Percentiles rank a stretch among this genome's conserved stretches.
phyloP scores from a whole-genome alignment of 1,140 invertebrate genomes.

The Drosophila novamexicana region DNA sequence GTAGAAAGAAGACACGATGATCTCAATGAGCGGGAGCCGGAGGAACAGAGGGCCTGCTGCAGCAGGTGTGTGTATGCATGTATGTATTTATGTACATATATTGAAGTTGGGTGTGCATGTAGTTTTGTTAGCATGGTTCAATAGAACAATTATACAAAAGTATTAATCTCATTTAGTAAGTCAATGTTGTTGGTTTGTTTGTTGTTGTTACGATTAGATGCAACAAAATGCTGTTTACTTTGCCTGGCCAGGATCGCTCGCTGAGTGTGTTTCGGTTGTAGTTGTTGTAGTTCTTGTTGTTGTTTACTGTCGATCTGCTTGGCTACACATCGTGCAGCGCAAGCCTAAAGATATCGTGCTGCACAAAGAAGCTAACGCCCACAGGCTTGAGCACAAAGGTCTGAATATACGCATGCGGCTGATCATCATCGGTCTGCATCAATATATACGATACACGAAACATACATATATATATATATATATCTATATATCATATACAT shows the following conservation, averaged over 20 bases:
- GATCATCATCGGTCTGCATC: slow-evolving; percentile 93
- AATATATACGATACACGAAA: slow-evolving; percentile 15
- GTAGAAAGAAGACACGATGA: background rate
- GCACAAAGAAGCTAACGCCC: slow-evolving; percentile 93
- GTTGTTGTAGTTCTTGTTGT: slow-evolving; percentile 3
- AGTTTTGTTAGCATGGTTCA: slow-evolving; percentile 32
- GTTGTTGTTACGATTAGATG: slow-evolving; percentile 1
- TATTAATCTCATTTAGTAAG: slow-evolving; percentile 27
- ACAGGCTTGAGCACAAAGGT: slow-evolving; percentile 95
- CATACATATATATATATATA: slow-evolving; percentile 27
- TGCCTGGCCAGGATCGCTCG: slow-evolving; percentile 23
- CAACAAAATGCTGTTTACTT: slow-evolving; percentile 36
- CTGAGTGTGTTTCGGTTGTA: slow-evolving; percentile 8
- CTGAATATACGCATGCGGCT: slow-evolving; percentile 95
- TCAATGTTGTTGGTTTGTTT: slow-evolving; percentile 20
- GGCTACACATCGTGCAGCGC: slow-evolving; percentile 90
- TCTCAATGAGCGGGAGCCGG: background rate
- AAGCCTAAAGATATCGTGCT: slow-evolving; percentile 96
- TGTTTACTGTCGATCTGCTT: slow-evolving; percentile 11
- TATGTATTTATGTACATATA: slow-evolving; percentile 11
- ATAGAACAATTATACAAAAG: slow-evolving; percentile 30
- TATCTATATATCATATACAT: slow-evolving; percentile 17
- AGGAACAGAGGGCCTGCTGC: background rate
- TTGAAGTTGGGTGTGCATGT: background rate
- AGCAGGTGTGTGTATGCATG: background rate